phyloP scores from a whole-genome alignment of 1,140 invertebrate genomes.

The Tetragonula clypearis region DNA sequence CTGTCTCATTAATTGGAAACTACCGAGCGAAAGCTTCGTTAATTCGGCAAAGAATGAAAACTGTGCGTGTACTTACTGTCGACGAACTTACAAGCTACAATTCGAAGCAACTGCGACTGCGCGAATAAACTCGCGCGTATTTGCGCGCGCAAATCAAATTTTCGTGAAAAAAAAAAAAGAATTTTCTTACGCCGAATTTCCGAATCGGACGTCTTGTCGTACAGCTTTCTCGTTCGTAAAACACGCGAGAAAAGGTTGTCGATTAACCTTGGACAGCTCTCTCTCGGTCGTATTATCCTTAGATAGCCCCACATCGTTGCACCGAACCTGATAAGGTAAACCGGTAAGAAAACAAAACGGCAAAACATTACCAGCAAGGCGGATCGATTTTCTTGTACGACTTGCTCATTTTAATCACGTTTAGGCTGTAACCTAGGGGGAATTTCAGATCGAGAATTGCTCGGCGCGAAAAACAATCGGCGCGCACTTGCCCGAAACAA shows the following conservation, averaged over 20 bases:
- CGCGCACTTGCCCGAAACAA: neutral
- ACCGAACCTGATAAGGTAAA: neutral
- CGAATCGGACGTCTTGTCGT: neutral
- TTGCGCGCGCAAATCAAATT: neutral
- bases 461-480: no score
- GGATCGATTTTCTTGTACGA: slow-evolving; percentile 16
- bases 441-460: neutral
- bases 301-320: neutral
- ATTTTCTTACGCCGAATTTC: neutral
- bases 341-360: slow-evolving; percentile 2
- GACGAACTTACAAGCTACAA: neutral
- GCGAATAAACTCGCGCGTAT: neutral
- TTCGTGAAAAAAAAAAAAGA: neutral
- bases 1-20: slow-evolving; percentile 16
- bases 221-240: neutral
- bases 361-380: neutral
- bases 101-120: neutral
- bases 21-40: slow-evolving; percentile 18
- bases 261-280: neutral
- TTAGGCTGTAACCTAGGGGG: neutral
- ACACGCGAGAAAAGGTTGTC: neutral
- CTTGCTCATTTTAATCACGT: neutral
- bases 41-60: neutral
- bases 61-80: no score
- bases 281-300: neutral